Base-by-base conservation (phyloP, 1,140 invertebrate genomes). In the Drosophila tsacasi region DNA sequence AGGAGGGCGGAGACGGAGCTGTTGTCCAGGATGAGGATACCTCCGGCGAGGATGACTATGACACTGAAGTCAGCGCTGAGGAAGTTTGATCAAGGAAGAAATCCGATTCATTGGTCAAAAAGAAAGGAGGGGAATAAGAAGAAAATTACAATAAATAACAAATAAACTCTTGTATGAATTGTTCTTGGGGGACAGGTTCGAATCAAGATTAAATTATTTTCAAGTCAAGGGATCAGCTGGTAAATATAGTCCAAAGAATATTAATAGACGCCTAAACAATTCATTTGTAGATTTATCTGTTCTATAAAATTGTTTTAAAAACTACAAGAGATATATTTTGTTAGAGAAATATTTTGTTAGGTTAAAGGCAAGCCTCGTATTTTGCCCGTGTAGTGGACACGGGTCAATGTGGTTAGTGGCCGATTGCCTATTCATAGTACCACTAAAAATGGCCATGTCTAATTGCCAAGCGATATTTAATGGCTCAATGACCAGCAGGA, bases 381-480 rank as follows among this genome's bases (percentile, higher is more conserved):
- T 64, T n/a, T 44, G 15, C 17, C 47, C n/a, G 62, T 54, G 32
- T 32, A 54, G n/a, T 23, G 21, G n/a, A 10, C 12, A 44, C n/a
- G 23, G 67, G 25, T 8, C 27, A 42, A 30, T 66, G 63, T 42
- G 62, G 46, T 19, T 54, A 42, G 59, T 44, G 39, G 63, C 23
- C 63, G 37, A 37, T 44, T 37, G 63, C 23, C 37, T 62, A 73
- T 73, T 73, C 69, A 73, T 73, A 66, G 57, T 69, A 55, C 35
- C 25, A 55, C 78, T 81, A 85, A 69, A 74, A 69, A 74, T 69
- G 75, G 63, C 44, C 37, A 65, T 57, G 62, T 76, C 66, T 61
- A 81, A 86, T 85, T 85, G 69, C 83, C 79, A 79, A 86, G 66
- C 83, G 76, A 82, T 84, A 76, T 75, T 89, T 85, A 76, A 86